Conservation (phyloP, 2,113 vertebrate species). For the Corythornis madagascariensis region DNA sequence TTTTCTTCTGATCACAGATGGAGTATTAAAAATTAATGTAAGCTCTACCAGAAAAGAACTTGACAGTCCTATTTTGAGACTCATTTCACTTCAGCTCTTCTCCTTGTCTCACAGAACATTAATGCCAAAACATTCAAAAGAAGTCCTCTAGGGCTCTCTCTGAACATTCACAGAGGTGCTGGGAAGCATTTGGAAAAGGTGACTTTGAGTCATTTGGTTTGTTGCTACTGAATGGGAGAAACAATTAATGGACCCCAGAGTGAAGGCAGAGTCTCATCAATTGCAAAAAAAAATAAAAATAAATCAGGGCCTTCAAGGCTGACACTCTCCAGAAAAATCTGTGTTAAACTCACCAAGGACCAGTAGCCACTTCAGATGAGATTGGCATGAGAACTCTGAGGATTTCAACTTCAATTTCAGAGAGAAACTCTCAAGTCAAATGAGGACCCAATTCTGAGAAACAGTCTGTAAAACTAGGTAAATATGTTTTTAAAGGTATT, state of each 20-base stretch:
- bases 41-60: constrained; percentile 63
- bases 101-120: constrained; percentile 51
- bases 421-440: background rate
- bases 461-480: background rate
- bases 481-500: background rate
- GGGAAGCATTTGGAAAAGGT: constrained; percentile 12
- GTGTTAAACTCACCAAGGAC: background rate
- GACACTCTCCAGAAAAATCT: background rate
- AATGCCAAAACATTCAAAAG: constrained; percentile 47
- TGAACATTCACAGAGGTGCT: background rate
- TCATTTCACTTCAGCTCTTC: constrained; percentile 51
- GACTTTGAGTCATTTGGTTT: background rate
- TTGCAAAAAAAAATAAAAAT: background rate
- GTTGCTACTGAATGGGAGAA: background rate
- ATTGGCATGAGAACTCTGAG: background rate
- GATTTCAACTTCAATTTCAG: background rate
- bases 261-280: background rate
- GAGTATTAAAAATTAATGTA: constrained; percentile 72
- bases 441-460: background rate
- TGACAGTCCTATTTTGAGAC: constrained; percentile 68
- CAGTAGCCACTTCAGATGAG: background rate
- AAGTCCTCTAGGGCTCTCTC: constrained; percentile 19
- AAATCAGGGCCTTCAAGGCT: background rate
- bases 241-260: background rate
- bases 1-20: constrained; percentile 68